Conservation (phyloP, 2,888 invertebrate species). For the Hypomecis atomaria region DNA sequence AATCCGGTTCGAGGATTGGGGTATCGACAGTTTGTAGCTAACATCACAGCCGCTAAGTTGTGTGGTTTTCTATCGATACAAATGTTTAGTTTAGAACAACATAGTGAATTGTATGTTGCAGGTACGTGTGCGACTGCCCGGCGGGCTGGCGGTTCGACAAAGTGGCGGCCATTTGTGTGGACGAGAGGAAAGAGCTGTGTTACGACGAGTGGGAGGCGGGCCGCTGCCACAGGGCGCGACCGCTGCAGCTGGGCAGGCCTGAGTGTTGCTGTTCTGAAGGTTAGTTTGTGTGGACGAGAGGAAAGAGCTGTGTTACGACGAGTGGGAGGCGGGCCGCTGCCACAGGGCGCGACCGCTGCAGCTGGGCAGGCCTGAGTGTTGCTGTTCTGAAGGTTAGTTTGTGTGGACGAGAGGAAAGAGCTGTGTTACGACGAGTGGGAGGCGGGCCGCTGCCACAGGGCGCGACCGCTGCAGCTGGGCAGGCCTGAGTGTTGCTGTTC, state of each 20-base stretch:
- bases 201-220: constrained; percentile 84
- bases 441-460: constrained; percentile 69
- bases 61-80: too few species aligned
- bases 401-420: constrained; percentile 90
- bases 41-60: too few species aligned
- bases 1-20: too few species aligned
- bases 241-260: constrained; percentile 67
- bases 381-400: constrained; percentile 79
- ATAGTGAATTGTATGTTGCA: constrained; percentile 31
- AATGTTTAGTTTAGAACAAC: too few species aligned
- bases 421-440: constrained; percentile 88
- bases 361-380: constrained; percentile 71
- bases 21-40: too few species aligned
- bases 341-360: constrained; percentile 71
- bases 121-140: constrained; percentile 92
- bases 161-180: constrained; percentile 88
- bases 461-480: constrained; percentile 68
- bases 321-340: constrained; percentile 70
- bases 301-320: constrained; percentile 90
- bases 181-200: constrained; percentile 90
- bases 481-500: constrained; percentile 77
- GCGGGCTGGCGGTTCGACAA: constrained; percentile 89
- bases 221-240: constrained; percentile 71
- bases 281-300: constrained; percentile 88
- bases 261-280: constrained; percentile 80